Percentiles rank a stretch among this genome's conserved stretches.
phyloP scores from a whole-genome alignment of 1,140 invertebrate species.

The Pachypsylla venusta region DNA sequence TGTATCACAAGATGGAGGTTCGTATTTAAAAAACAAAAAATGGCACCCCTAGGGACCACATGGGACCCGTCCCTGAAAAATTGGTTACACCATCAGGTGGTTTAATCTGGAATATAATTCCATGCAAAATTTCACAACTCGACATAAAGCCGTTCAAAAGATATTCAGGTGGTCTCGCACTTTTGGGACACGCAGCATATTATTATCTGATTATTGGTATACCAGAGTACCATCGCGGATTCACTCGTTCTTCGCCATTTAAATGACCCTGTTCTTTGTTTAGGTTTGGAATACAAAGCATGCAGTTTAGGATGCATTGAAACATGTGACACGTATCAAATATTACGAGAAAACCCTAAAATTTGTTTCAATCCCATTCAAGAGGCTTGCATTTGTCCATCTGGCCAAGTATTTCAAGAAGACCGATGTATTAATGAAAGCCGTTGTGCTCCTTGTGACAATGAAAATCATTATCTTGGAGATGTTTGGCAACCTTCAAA shows the following conservation, averaged over 20 bases:
- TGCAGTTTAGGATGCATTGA: constrained; percentile 49
- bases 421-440: constrained; percentile 39
- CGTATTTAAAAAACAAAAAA: too few species aligned
- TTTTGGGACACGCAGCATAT: too few species aligned
- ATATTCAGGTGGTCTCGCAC: too few species aligned
- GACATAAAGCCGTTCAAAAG: too few species aligned
- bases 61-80: too few species aligned
- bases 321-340: constrained; percentile 49
- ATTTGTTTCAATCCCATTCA: constrained; percentile 36
- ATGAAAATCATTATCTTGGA: constrained; percentile 41
- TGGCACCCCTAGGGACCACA: too few species aligned
- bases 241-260: constrained; percentile 1
- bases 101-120: too few species aligned
- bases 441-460: constrained; percentile 49
- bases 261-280: constrained; percentile 16
- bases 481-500: constrained; percentile 43
- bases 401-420: constrained; percentile 42
- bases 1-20: too few species aligned
- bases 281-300: constrained; percentile 45
- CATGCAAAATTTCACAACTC: too few species aligned
- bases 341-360: constrained; percentile 31
- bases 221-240: not conserved
- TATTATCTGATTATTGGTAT: too few species aligned
- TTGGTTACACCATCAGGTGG: too few species aligned
- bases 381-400: constrained; percentile 73